These are phyloP conservation scores for Euwallacea fornicatus DNA, from an alignment of 1,140 invertebrate species.

Conservation along the genomic window DNA sequence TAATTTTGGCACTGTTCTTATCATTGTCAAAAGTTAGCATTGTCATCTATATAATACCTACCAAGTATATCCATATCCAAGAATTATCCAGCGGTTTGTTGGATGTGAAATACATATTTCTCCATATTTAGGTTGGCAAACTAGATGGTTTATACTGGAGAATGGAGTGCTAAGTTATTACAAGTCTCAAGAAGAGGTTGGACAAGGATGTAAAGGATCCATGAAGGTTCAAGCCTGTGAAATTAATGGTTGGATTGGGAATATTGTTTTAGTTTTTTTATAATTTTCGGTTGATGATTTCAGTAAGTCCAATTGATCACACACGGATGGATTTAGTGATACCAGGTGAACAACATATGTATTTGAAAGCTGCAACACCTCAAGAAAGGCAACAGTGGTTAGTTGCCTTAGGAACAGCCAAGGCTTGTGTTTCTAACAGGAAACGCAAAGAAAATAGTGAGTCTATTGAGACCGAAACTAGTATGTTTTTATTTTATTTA, in stretches of 20 bases:
- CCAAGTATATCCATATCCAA: neutral
- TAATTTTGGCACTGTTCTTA: too few relatives aligned
- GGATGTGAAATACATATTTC: neutral
- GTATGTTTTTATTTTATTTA: slow-evolving; percentile 21
- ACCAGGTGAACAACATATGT: slow-evolving; percentile 80
- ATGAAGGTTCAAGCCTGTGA: slow-evolving; percentile 81
- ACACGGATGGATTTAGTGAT: slow-evolving; percentile 76
- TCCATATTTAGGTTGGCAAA: slow-evolving; percentile 73
- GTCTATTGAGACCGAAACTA: slow-evolving; percentile 14
- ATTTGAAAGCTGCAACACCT: slow-evolving; percentile 71
- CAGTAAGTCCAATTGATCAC: slow-evolving; percentile 72
- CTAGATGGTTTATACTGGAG: slow-evolving; percentile 81
- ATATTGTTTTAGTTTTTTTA: slow-evolving; percentile 3
- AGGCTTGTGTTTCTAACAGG: slow-evolving; percentile 66
- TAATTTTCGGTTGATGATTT: slow-evolving; percentile 41
- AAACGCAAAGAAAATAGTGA: slow-evolving; percentile 55
- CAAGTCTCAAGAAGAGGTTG: slow-evolving; percentile 80
- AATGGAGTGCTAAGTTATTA: slow-evolving; percentile 81
- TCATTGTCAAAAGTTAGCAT: too few relatives aligned
- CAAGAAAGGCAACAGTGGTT: slow-evolving; percentile 80
- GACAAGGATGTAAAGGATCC: slow-evolving; percentile 81
- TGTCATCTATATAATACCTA: neutral
- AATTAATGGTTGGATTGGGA: slow-evolving; percentile 66
- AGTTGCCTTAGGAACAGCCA: slow-evolving; percentile 77
- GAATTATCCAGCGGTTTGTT: too few relatives aligned